Evolutionary conservation across 2,797 vertebrate species (phyloP), one percentile per base, ranked within the genome.

Genomic region (Gila robusta): DNA sequence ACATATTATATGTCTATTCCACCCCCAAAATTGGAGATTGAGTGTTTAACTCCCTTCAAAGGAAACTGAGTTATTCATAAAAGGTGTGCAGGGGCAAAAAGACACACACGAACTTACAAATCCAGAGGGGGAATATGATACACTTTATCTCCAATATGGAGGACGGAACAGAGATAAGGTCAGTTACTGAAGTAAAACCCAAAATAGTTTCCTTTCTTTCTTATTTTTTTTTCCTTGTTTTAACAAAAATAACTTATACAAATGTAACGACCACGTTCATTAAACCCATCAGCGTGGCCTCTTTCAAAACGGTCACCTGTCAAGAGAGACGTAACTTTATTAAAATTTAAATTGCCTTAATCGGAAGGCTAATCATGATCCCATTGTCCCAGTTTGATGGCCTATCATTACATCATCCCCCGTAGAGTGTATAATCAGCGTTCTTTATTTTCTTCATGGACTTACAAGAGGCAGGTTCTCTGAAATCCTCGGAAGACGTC

Each of bases 21-120:
- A 28, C 12, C 56, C 56, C 26, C 56, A 8, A 52, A 59, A 71
- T 8, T 16, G 37, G 17, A 19, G 69, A 73, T 70, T 12, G 81
- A 72, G 35, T 59, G 82, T 83, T 83, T 83, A 76, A 83, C 82
- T 76, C 56, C 12, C 56, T 52, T 84, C 64, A 70, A 79, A 78
- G 32, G 16, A 78, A 56, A 70, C 64, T 1, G 16, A 84, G 44
- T 84, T 44, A 52, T 76, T 84, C 71, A 70, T 69, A 56, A 67
- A 78, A 70, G 47, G 73, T 78, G 72, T 77, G 26, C 44, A 17
- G 44, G 44, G 62, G 73, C 73, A 78, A 69, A 67, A 78, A 70
- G 74, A 77, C 47, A 41, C 28, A 83, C 83, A 66, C 4, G 0
- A 66, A 74, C 11, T 77, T 39, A 78, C 83, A 83, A 83, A 84